Evolutionary conservation across 2,888 invertebrate species (phyloP).

Genomic region (Falcaria lacertinaria): DNA sequence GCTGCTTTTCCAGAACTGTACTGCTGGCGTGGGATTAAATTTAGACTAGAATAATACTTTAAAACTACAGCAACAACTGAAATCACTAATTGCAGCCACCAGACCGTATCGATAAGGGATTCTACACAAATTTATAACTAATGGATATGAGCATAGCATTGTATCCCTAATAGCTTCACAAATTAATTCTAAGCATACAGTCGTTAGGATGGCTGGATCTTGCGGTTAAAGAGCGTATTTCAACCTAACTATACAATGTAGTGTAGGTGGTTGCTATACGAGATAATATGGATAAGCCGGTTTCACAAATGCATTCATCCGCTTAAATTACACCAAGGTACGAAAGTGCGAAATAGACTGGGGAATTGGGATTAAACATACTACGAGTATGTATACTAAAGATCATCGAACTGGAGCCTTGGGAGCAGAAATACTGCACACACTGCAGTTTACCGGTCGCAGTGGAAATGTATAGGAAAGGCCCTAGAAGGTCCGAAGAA

Average conservation of each 20-base stretch:
- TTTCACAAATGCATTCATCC: not conserved
- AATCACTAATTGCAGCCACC: not conserved
- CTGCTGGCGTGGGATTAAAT: too few species aligned
- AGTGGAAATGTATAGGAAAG: too few species aligned
- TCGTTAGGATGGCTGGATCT: not conserved
- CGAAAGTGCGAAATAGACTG: too few species aligned
- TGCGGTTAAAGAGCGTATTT: not conserved
- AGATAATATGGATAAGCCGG: not conserved
- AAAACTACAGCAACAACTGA: not conserved
- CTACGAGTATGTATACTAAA: too few species aligned
- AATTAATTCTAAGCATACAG: not conserved
- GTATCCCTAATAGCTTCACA: not conserved
- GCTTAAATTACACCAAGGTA: too few species aligned
- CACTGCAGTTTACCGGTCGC: too few species aligned
- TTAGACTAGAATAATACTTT: too few species aligned
- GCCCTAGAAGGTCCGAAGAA: too few species aligned
- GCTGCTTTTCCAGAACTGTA: too few species aligned
- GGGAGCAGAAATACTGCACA: too few species aligned
- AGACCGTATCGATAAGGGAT: not conserved
- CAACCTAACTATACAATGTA: not conserved
- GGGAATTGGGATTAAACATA: too few species aligned
- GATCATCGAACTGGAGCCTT: too few species aligned
- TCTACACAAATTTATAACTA: not conserved
- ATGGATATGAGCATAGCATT: not conserved
- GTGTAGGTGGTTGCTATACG: not conserved